Evolutionary conservation across 2,797 vertebrate genomes (phyloP).

Genomic region (Craterocephalus amniculus): DNA sequence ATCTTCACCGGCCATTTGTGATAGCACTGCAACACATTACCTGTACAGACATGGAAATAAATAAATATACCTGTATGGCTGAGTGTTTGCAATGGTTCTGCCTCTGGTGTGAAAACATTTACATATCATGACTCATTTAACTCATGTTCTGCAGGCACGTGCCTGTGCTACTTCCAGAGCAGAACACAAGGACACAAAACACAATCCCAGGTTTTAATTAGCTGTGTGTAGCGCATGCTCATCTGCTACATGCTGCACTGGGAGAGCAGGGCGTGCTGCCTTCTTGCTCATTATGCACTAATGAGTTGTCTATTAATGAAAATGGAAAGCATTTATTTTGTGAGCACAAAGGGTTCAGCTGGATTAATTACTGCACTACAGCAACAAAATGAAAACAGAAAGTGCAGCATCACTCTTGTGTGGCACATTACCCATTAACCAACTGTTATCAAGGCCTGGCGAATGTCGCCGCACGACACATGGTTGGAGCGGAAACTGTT

Average conservation of each 20-base stretch:
- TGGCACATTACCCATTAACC: constrained; percentile 81
- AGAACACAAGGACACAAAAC: constrained; percentile 51
- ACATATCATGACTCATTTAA: constrained; percentile 51
- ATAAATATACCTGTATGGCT: background rate
- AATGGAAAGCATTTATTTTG: constrained; percentile 88
- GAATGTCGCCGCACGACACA: constrained; percentile 49
- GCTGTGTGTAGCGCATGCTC: constrained; percentile 63
- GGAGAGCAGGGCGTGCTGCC: constrained; percentile 70
- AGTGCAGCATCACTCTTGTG: constrained; percentile 77
- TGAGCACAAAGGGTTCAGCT: constrained; percentile 82
- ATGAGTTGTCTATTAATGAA: constrained; percentile 89
- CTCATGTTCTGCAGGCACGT: constrained; percentile 41
- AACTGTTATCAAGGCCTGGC: constrained; percentile 77
- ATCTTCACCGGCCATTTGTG: constrained; percentile 8
- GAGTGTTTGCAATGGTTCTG: background rate
- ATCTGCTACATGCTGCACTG: constrained; percentile 61
- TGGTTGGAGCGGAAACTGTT: constrained; percentile 28
- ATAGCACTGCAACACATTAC: background rate
- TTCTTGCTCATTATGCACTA: constrained; percentile 84
- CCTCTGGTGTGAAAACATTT: constrained; percentile 34
- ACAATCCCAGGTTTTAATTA: constrained; percentile 76
- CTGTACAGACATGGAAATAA: background rate
- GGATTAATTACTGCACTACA: constrained; percentile 87
- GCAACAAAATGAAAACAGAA: constrained; percentile 82
- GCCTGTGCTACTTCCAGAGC: constrained; percentile 30